A percentile compares a stretch with the other conserved stretches of the same genome.
phyloP scores from a whole-genome alignment of 2,113 vertebrate species.

The Myodes glareolus region DNA sequence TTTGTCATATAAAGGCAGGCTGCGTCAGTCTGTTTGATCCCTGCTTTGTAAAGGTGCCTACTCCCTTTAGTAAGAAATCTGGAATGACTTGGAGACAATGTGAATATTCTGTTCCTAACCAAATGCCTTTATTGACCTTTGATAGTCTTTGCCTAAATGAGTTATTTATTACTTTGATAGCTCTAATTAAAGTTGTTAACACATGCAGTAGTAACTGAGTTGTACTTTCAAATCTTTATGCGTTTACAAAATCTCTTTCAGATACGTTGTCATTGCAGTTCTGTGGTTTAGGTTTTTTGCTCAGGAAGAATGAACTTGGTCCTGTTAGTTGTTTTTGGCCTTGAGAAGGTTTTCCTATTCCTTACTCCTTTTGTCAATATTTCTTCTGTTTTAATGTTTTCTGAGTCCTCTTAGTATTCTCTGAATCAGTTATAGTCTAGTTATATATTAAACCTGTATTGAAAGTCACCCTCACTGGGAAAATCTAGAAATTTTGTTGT shows the following conservation, averaged over 20 bases:
- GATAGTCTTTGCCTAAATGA: neutral
- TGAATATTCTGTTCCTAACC: neutral
- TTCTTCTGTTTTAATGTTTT: conserved; percentile 45
- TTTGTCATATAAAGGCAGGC: neutral
- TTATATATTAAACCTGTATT: conserved; percentile 43
- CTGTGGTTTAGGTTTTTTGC: conserved; percentile 37
- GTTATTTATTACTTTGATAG: conserved; percentile 26
- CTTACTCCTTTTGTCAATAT: neutral
- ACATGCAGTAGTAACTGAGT: conserved; percentile 13
- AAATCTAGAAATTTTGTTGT: neutral
- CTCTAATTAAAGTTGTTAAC: neutral
- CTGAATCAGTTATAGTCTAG: conserved; percentile 19
- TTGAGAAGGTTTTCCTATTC: conserved; percentile 12
- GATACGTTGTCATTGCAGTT: neutral
- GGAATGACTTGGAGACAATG: neutral
- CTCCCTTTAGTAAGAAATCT: conserved; percentile 11
- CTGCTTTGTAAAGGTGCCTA: neutral
- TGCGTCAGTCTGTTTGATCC: neutral
- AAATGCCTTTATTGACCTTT: neutral
- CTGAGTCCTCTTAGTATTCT: neutral
- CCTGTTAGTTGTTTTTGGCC: neutral
- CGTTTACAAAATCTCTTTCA: neutral
- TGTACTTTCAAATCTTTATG: neutral
- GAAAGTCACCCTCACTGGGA: neutral
- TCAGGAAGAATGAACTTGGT: neutral